These are phyloP conservation scores for Aspidiotus destructor DNA, from an alignment of 2,888 invertebrate genomes.

Conservation along the genomic window DNA sequence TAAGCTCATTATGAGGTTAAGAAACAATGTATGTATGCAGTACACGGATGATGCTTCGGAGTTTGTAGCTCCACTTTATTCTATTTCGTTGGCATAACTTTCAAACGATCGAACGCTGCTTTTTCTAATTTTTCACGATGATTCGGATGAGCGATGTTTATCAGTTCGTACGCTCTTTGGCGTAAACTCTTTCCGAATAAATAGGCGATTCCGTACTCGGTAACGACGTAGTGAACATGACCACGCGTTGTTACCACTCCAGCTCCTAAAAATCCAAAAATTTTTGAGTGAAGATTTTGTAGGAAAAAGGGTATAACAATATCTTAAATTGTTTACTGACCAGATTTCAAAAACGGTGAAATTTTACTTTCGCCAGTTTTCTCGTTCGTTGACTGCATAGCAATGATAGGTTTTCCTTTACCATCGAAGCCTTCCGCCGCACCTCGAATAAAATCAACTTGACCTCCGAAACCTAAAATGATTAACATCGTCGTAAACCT, in stretches of 20 bases:
- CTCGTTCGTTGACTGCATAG: constrained; percentile 66
- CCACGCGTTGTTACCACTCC: constrained; percentile 89
- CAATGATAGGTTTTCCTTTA: constrained; percentile 81
- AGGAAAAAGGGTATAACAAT: neutral
- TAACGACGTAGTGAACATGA: constrained; percentile 87
- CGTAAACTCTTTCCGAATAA: constrained; percentile 81
- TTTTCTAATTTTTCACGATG: constrained; percentile 75
- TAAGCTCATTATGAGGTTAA: too few relatives aligned
- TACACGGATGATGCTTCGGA: too few relatives aligned
- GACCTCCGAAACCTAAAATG: constrained; percentile 66
- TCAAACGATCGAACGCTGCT: constrained; percentile 73
- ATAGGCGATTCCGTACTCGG: constrained; percentile 81
- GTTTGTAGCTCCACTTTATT: neutral
- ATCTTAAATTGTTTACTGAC: constrained; percentile 43
- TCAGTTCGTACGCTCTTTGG: constrained; percentile 81
- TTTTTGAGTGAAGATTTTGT: neutral
- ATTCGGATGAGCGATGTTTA: constrained; percentile 80
- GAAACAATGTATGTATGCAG: too few relatives aligned
- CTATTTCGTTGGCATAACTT: constrained; percentile 60
- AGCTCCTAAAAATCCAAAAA: constrained; percentile 54
- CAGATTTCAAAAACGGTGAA: constrained; percentile 66
- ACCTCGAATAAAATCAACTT: constrained; percentile 88
- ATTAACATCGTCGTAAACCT: neutral
- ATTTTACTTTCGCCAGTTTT: constrained; percentile 51
- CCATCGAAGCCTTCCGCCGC: constrained; percentile 78